Percentiles rank a stretch among this genome's conserved stretches.
Evolutionary conservation across 2,797 vertebrate species (phyloP).

Genomic region (Leptoclinus maculatus): DNA sequence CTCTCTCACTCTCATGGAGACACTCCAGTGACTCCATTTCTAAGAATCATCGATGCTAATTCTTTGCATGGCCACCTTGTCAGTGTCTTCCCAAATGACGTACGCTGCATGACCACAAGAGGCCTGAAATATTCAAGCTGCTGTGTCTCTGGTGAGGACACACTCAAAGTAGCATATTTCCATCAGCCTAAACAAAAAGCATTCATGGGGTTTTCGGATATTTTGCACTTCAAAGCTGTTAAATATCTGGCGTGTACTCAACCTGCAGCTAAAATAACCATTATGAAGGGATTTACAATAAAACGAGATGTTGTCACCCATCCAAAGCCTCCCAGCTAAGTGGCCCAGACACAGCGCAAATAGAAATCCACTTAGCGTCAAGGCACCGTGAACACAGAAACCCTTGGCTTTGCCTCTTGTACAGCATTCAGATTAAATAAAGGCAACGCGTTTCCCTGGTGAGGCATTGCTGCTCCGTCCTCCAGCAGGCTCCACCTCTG

Average conservation of each 20-base stretch:
- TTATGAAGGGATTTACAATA: constrained; percentile 53
- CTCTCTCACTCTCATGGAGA: background rate
- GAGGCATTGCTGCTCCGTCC: constrained; percentile 16
- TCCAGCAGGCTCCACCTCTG: constrained; percentile 38
- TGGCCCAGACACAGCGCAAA: constrained; percentile 19
- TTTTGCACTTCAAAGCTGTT: constrained; percentile 17
- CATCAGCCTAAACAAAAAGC: constrained; percentile 8
- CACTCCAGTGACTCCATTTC: background rate
- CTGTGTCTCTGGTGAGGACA: background rate
- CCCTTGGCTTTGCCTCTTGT: constrained; percentile 34
- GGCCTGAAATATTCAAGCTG: background rate
- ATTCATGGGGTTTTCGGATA: background rate
- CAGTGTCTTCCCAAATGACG: background rate
- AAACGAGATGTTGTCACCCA: constrained; percentile 44
- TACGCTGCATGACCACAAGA: background rate
- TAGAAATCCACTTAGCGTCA: constrained; percentile 53
- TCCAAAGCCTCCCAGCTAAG: constrained; percentile 44
- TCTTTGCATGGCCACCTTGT: background rate
- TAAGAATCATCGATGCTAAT: background rate
- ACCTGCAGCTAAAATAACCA: constrained; percentile 33
- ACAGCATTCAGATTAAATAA: constrained; percentile 39
- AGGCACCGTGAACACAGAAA: constrained; percentile 34
- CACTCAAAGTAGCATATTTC: background rate
- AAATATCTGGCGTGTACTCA: constrained; percentile 24
- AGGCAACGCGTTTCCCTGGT: constrained; percentile 5